Percentiles rank a stretch among this genome's conserved stretches.
Conservation (phyloP, 2,888 invertebrate species). For the Zonitis immaculata region DNA sequence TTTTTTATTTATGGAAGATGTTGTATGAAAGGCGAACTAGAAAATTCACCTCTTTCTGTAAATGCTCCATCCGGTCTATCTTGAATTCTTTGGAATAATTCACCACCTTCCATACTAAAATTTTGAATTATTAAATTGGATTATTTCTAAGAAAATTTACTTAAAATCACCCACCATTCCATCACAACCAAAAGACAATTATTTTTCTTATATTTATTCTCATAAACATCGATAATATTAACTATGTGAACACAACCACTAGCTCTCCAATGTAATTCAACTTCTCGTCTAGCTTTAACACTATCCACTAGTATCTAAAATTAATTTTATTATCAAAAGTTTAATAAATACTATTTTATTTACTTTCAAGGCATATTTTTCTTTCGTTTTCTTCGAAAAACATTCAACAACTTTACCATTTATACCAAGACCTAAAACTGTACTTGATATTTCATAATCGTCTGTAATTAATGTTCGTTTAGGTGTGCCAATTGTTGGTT, state of each 20-base stretch:
- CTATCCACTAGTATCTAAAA: conserved; percentile 82
- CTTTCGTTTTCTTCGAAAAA: conserved; percentile 66
- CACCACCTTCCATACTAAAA: conserved; percentile 92
- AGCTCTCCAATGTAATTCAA: conserved; percentile 92
- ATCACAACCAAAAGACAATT: conserved; percentile 96
- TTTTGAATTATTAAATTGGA: conserved; percentile 13
- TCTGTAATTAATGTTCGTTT: conserved; percentile 81
- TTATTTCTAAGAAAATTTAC: background rate
- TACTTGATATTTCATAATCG: conserved; percentile 88
- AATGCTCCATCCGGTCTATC: conserved; percentile 92
- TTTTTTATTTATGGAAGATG: too few species aligned
- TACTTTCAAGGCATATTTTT: conserved; percentile 91
- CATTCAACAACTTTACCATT: conserved; percentile 99
- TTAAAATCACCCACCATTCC: conserved; percentile 74
- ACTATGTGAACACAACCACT: conserved; percentile 92
- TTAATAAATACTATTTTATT: too few species aligned
- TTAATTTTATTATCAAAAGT: conserved; percentile 11
- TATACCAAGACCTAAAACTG: conserved; percentile 93
- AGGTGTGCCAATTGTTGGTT: conserved; percentile 48
- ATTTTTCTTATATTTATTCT: conserved; percentile 89
- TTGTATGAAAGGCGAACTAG: background rate
- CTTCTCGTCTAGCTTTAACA: conserved; percentile 88
- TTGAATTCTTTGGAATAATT: conserved; percentile 95
- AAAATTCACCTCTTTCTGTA: conserved; percentile 75
- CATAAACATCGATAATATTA: conserved; percentile 88